Percentiles rank a stretch among this genome's conserved stretches.
These are phyloP conservation scores for Tipula confusa DNA, from an alignment of 2,888 invertebrate species.

Conservation along the genomic window DNA sequence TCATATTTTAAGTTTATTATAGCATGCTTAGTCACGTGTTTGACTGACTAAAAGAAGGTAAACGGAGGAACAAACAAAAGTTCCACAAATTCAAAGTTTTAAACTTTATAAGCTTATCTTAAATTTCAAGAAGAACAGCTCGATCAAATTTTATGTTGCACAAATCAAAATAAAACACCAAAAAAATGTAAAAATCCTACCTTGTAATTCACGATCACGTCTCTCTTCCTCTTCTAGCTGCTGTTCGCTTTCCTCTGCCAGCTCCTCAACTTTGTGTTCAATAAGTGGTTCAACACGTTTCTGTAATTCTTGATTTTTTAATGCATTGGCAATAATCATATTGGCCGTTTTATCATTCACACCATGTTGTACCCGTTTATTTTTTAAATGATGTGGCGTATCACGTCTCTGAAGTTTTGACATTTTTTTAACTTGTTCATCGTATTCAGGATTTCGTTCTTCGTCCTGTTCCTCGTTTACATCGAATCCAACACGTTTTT, in stretches of 20 bases:
- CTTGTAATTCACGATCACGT: conserved; percentile 13
- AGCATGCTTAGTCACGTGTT: background rate
- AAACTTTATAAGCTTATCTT: background rate
- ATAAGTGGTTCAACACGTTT: conserved; percentile 34
- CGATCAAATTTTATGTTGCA: too few relatives aligned
- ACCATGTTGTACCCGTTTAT: conserved; percentile 78
- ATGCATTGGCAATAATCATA: conserved; percentile 54
- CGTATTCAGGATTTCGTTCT: conserved; percentile 39
- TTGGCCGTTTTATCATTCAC: conserved; percentile 65
- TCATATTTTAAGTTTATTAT: background rate
- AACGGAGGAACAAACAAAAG: background rate
- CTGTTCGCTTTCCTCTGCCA: conserved; percentile 30
- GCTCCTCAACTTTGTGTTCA: conserved; percentile 41
- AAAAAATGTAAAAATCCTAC: background rate
- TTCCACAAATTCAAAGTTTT: background rate
- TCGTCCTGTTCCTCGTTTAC: conserved; percentile 43
- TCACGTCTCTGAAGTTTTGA: conserved; percentile 61
- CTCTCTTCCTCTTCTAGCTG: background rate
- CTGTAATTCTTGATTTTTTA: conserved; percentile 43
- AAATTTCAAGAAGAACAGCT: background rate
- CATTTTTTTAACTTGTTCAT: conserved; percentile 48
- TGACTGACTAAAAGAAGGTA: background rate
- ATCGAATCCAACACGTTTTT: conserved; percentile 62
- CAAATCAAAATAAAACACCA: background rate
- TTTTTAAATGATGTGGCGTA: conserved; percentile 98